These are phyloP conservation scores for Mylabris phalerata DNA, from an alignment of 1,140 invertebrate genomes.

Conservation along the genomic window DNA sequence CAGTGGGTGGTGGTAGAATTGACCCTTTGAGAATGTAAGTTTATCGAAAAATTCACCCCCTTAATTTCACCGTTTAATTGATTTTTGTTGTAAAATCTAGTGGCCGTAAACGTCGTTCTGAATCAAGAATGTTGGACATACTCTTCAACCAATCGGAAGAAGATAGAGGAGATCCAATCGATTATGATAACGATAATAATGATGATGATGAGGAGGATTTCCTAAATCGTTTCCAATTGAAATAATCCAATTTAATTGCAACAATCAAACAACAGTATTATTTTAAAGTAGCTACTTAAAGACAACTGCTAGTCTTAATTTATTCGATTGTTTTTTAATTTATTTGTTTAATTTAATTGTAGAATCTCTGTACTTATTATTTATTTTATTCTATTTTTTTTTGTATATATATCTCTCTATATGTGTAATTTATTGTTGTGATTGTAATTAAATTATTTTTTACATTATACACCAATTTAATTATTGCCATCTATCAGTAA, in stretches of 20 bases:
- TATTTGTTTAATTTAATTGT: slow-evolving; percentile 1
- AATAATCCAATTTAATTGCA: neutral
- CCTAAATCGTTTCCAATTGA: neutral
- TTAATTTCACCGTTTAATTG: neutral
- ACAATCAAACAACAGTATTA: neutral
- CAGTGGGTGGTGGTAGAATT: slow-evolving; percentile 20
- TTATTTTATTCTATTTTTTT: slow-evolving; percentile 5
- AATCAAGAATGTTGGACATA: slow-evolving; percentile 23
- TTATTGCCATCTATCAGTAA: neutral
- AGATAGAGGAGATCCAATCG: slow-evolving; percentile 24
- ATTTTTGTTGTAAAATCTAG: slow-evolving; percentile 12
- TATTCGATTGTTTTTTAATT: slow-evolving; percentile 5
- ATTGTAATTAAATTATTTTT: neutral
- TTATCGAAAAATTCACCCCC: neutral
- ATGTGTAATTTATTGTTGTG: neutral
- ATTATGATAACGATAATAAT: slow-evolving; percentile 8
- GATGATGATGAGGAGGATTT: too few relatives aligned
- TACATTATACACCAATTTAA: neutral
- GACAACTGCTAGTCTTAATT: slow-evolving; percentile 1
- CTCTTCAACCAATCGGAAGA: slow-evolving; percentile 31
- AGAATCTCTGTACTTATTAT: slow-evolving; percentile 1
- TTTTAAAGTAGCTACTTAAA: neutral
- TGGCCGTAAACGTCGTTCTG: slow-evolving; percentile 24
- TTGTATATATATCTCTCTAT: neutral
- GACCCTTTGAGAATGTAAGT: slow-evolving; percentile 26